Evolutionary conservation across 2,113 vertebrate species (phyloP).

Genomic region (human): GRCh38 chr5:132350501-132351000

Average conservation of each 20-base stretch:
- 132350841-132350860: neutral
- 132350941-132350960: neutral
- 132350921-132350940: neutral
- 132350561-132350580: neutral
- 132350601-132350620: neutral
- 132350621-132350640: neutral
- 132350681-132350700: neutral
- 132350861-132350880: neutral
- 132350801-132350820: neutral
- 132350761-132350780: neutral
- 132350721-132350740: neutral
- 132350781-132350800: neutral
- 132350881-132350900: neutral
- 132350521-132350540: constrained; percentile 1
- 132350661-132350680: neutral
- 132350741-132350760: neutral
- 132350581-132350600: neutral
- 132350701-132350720: neutral
- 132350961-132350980: neutral
- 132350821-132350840: neutral
- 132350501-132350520: neutral
- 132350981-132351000: neutral
- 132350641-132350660: neutral
- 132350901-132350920: neutral
- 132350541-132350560: neutral